Conservation (phyloP, 2,797 vertebrate species). For the Tarsius wallacei region DNA sequence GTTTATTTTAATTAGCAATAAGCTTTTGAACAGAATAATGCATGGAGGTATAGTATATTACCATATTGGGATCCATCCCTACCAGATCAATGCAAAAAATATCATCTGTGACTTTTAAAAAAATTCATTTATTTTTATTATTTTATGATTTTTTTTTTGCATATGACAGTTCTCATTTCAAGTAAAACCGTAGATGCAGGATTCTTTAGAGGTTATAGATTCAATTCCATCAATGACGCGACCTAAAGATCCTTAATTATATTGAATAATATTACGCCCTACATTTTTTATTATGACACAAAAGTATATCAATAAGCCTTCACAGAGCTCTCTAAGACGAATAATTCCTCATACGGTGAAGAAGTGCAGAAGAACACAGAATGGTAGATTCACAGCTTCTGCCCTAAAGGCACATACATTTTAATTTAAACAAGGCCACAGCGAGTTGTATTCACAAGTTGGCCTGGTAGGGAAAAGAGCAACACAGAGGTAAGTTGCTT, state of each 20-base stretch:
- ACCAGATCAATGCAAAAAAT: conserved; percentile 70
- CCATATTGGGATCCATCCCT: conserved; percentile 1
- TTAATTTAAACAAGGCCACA: conserved; percentile 24
- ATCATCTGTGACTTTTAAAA: background rate
- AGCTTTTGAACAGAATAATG: conserved; percentile 84
- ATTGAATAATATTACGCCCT: background rate
- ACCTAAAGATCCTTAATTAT: background rate
- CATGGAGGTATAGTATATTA: conserved; percentile 8
- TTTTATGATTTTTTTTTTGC: background rate
- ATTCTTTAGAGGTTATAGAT: background rate
- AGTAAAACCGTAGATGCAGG: background rate
- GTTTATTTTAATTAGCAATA: conserved; percentile 90
- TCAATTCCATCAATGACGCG: background rate
- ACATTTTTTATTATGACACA: conserved; percentile 15
- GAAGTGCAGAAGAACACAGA: too few species aligned
- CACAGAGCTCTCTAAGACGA: background rate
- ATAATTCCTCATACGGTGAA: background rate
- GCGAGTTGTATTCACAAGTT: background rate
- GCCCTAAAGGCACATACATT: background rate
- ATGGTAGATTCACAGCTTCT: background rate
- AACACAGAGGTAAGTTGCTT: background rate
- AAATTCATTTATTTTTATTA: conserved; percentile 18
- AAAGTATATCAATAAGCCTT: background rate
- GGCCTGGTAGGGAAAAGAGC: background rate
- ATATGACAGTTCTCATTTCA: background rate